These are phyloP conservation scores for Eolophus roseicapilla DNA, from an alignment of 2,113 vertebrate genomes.

Conservation along the genomic window DNA sequence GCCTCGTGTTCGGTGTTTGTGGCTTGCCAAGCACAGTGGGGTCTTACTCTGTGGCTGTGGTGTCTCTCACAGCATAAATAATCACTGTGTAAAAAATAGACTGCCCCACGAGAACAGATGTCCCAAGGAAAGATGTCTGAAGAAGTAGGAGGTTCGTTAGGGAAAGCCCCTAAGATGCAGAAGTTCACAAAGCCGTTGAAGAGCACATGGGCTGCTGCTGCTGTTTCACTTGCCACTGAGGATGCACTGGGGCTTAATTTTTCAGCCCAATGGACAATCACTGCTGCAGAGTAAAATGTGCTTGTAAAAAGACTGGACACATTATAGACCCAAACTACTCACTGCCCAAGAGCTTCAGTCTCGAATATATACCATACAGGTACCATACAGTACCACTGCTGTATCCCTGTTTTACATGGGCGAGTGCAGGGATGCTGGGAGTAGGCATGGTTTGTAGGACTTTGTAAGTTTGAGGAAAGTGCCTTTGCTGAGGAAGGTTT, in stretches of 20 bases:
- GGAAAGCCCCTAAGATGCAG: background rate
- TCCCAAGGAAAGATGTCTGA: background rate
- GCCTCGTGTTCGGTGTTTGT: background rate
- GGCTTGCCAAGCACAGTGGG: background rate
- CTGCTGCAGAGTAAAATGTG: background rate
- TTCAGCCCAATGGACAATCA: rapidly evolving
- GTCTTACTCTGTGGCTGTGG: background rate
- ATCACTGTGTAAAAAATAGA: background rate
- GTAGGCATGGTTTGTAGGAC: rapidly evolving
- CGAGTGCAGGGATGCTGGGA: background rate
- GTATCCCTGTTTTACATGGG: rapidly evolving
- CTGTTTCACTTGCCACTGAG: background rate
- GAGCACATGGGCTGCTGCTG: rapidly evolving
- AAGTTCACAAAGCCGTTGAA: background rate
- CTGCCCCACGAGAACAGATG: background rate
- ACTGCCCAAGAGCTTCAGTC: background rate
- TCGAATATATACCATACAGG: rapidly evolving
- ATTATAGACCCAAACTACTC: background rate
- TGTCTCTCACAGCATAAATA: conserved; percentile 13
- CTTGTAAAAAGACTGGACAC: background rate
- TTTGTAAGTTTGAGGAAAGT: background rate
- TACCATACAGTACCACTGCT: background rate
- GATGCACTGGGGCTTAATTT: background rate
- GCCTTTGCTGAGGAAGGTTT: background rate
- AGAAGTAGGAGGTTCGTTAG: background rate